Conservation (phyloP, 2,113 vertebrate genomes). For the Dicerorhinus sumatrensis region DNA sequence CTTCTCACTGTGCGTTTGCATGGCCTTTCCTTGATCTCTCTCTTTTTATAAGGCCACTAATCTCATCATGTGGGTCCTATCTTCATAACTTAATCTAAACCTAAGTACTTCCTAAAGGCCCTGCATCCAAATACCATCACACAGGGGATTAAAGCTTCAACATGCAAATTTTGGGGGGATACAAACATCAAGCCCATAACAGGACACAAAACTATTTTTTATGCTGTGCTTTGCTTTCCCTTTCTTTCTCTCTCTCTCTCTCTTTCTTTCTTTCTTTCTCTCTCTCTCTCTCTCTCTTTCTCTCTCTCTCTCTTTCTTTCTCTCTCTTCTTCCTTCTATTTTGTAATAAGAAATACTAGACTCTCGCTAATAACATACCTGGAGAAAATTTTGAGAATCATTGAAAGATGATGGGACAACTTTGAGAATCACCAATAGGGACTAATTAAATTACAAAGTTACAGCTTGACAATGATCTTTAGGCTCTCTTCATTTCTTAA, state of each 20-base stretch:
- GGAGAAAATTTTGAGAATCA: background rate
- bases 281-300: fast-evolving
- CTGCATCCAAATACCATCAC: background rate
- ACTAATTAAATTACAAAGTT: background rate
- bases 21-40: background rate
- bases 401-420: background rate
- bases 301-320: too few species aligned
- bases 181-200: background rate
- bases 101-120: background rate
- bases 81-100: background rate
- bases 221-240: background rate
- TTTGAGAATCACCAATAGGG: background rate
- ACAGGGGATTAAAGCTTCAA: background rate
- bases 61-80: background rate
- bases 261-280: fast-evolving
- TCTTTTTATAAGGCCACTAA: background rate
- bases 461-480: background rate
- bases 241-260: too few species aligned
- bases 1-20: background rate
- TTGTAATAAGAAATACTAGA: background rate
- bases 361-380: background rate
- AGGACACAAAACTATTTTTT: background rate
- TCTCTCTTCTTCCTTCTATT: background rate
- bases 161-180: background rate
- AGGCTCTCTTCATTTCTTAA: background rate